phyloP scores from a whole-genome alignment of 30 jellyfish, hydroid and myxozoan genomes.

The Hydractinia echinata region DNA sequence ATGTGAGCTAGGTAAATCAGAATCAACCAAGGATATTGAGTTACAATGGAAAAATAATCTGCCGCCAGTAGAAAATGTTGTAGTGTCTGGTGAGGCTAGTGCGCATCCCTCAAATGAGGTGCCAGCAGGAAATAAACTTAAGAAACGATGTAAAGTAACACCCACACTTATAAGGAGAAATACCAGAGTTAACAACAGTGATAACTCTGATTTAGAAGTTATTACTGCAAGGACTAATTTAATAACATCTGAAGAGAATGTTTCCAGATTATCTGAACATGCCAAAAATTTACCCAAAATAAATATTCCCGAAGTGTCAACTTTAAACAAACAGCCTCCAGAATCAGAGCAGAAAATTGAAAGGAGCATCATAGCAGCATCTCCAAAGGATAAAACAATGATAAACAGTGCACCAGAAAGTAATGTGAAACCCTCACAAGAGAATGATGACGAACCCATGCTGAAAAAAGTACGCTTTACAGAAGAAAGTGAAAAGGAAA shows the following conservation, averaged over 20 bases:
- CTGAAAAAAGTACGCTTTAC: background rate
- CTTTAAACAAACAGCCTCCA: background rate
- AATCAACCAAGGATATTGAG: too few species aligned
- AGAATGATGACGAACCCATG: background rate
- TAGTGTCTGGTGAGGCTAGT: too few species aligned
- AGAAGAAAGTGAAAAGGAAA: background rate
- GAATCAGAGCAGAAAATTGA: background rate
- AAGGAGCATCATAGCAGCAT: too few species aligned
- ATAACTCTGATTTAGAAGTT: background rate
- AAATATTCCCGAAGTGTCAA: background rate
- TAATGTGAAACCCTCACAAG: background rate
- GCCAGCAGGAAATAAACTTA: background rate
- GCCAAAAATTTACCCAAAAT: background rate
- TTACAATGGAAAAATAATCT: too few species aligned
- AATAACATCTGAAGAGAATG: background rate
- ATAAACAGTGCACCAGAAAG: background rate
- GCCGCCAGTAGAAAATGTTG: too few species aligned
- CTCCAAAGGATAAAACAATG: background rate
- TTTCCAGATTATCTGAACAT: background rate
- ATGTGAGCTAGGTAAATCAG: too few species aligned
- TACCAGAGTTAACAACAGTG: background rate
- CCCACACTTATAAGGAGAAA: background rate
- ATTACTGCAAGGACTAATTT: background rate
- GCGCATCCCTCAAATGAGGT: too few species aligned
- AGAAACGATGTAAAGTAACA: background rate